Base-by-base conservation (phyloP, 2,113 vertebrate genomes). In the Siniperca knerii region DNA sequence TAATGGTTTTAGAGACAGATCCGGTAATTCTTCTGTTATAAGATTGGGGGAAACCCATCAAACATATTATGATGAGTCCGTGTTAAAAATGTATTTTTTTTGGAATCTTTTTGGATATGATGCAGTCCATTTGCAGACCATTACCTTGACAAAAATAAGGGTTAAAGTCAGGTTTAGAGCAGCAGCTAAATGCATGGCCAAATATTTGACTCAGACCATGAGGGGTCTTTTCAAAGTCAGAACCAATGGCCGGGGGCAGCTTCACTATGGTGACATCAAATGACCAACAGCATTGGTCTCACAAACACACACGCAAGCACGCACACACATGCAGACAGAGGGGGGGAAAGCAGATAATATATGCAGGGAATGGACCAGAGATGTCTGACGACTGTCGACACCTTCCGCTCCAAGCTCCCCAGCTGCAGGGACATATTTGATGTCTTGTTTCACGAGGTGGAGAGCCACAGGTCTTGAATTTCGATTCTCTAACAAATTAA, bases 371-470 rank as follows among this genome's bases (percentile, higher is more conserved):
- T 52, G 60, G 87, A 84, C 74, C 86, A 66, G 54, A 50, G 76
- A 86, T 85, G 85, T 92, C 89, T 84, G 70, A 77, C 13, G 40
- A 70, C 81, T 74, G 87, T 85, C 75, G 55, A 77, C 85, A 87
- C 85, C 77, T 87, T 75, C 82, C 35, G 79, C 88, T 86, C 81
- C 23, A 2, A 84, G 79, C 85, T 89, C 84, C 83, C 75, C 12
- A 1, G 75, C 87, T 82, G 75, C 82, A 58, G 82, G 60, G 81
- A 87, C 64, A 82, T 70, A 87, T 88, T 85, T 89, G 91, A 94
- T 87, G 87, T 90, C 86, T 91, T 94, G 89, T 91, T 93, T 86
- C 82, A 82, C 42, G 57, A 79, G 66, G 76, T 73, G 46, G 37
- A 81, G 86, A 62, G 77, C 84, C 78, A 78, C 55, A 2, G 71